A percentile compares a stretch with the other conserved stretches of the same genome.
Evolutionary conservation across 2,888 invertebrate species (phyloP).

Genomic region (Quadroppia sp.): DNA sequence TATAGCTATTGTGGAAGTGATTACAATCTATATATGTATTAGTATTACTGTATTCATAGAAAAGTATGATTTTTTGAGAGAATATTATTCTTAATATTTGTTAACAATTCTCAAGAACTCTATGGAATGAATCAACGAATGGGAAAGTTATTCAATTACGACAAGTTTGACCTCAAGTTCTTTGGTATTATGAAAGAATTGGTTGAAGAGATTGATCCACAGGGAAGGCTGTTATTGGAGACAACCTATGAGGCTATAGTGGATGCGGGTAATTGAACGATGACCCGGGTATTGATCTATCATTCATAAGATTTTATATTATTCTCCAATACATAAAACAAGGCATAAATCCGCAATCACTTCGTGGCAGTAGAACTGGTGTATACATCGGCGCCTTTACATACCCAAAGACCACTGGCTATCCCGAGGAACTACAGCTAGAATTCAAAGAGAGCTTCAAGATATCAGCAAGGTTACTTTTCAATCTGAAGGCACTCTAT

Average conservation of each 20-base stretch:
- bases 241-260: constrained; percentile 54
- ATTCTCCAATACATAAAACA: too few relatives aligned
- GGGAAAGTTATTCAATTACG: constrained; percentile 39
- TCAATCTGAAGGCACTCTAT: constrained; percentile 81
- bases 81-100: too few relatives aligned
- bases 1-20: too few relatives aligned
- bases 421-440: constrained; percentile 62
- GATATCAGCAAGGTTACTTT: constrained; percentile 83
- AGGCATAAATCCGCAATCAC: constrained; percentile 58
- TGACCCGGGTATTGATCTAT: constrained; percentile 51
- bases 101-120: constrained; percentile 55
- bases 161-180: constrained; percentile 41
- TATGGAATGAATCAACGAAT: constrained; percentile 21
- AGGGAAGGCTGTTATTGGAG: constrained; percentile 54
- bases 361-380: constrained; percentile 82
- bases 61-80: too few relatives aligned
- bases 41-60: too few relatives aligned
- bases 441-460: too few relatives aligned
- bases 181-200: constrained; percentile 26
- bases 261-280: too few relatives aligned
- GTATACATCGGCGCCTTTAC: constrained; percentile 90
- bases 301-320: not conserved
- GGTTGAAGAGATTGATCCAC: constrained; percentile 50
- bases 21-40: too few relatives aligned
- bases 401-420: constrained; percentile 79